These are phyloP conservation scores for Stigmatopora argus DNA, from an alignment of 2,113 vertebrate species.

Conservation along the genomic window DNA sequence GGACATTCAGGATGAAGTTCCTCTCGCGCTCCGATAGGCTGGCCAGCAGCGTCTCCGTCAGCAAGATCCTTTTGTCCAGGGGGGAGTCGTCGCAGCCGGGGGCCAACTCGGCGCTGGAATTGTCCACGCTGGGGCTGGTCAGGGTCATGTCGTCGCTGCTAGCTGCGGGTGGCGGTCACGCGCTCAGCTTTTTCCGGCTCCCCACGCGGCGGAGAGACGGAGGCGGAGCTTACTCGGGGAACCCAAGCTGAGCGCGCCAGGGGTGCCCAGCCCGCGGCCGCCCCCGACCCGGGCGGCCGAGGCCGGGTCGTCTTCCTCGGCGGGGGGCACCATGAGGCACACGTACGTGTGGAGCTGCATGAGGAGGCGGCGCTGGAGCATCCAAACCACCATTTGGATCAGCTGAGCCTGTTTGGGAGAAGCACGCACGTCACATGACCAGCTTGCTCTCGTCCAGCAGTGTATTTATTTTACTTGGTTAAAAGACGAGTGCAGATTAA, in stretches of 20 bases:
- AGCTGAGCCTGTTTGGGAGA: slow-evolving; percentile 80
- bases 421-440: too few species aligned
- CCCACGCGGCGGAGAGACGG: neutral
- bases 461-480: too few species aligned
- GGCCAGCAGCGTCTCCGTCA: slow-evolving; percentile 91
- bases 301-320: slow-evolving; percentile 81
- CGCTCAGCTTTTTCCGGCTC: slow-evolving; percentile 48
- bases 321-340: slow-evolving; percentile 86
- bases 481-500: too few species aligned
- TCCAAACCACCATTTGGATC: slow-evolving; percentile 99
- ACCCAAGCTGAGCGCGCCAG: slow-evolving; percentile 91
- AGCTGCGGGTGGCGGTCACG: slow-evolving; percentile 73
- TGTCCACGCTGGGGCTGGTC: slow-evolving; percentile 98
- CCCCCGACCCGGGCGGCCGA: slow-evolving; percentile 75
- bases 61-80: slow-evolving; percentile 79
- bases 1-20: slow-evolving; percentile 85
- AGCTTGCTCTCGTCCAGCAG: too few species aligned
- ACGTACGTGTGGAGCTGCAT: slow-evolving; percentile 95
- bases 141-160: slow-evolving; percentile 98
- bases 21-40: slow-evolving; percentile 88
- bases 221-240: slow-evolving; percentile 82
- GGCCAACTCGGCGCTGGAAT: slow-evolving; percentile 91
- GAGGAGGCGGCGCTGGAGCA: slow-evolving; percentile 88
- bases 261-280: slow-evolving; percentile 87
- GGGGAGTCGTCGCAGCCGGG: slow-evolving; percentile 93